These are phyloP conservation scores for Ophioninae sp. DNA, from an alignment of 2,888 invertebrate species.

Conservation along the genomic window DNA sequence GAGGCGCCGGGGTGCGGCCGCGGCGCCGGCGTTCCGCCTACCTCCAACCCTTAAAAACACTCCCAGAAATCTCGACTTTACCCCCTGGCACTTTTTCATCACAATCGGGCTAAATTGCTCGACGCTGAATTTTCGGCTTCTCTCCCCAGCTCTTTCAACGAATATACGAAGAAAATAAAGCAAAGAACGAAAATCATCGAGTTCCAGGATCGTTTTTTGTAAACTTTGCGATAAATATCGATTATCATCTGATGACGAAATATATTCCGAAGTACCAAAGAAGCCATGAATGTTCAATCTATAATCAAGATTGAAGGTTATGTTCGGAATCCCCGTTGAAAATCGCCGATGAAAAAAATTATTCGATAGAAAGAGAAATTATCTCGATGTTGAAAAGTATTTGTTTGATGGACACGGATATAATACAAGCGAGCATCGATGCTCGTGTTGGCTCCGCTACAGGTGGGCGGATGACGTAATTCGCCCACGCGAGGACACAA, in stretches of 20 bases:
- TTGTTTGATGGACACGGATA: slow-evolving; percentile 64
- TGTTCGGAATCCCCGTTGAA: too few relatives aligned
- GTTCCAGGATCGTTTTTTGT: too few relatives aligned
- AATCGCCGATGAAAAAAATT: not conserved
- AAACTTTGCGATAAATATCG: too few relatives aligned
- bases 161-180: too few relatives aligned
- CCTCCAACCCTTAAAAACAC: slow-evolving; percentile 52
- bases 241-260: too few relatives aligned
- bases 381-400: not conserved
- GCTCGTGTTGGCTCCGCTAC: slow-evolving; percentile 70
- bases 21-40: slow-evolving; percentile 70
- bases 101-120: not conserved
- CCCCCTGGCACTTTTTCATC: slow-evolving; percentile 59
- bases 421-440: slow-evolving; percentile 62
- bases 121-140: not conserved
- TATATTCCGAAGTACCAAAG: too few relatives aligned
- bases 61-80: slow-evolving; percentile 61
- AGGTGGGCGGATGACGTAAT: slow-evolving; percentile 79
- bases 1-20: slow-evolving; percentile 76
- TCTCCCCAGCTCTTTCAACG: too few relatives aligned
- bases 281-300: too few relatives aligned
- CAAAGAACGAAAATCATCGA: too few relatives aligned
- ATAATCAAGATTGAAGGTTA: too few relatives aligned
- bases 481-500: slow-evolving; percentile 73
- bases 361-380: slow-evolving; percentile 7